A percentile compares a stretch with the other conserved stretches of the same genome.
Conservation (phyloP, 2,797 vertebrate genomes). For the Buphagus erythrorhynchus region DNA sequence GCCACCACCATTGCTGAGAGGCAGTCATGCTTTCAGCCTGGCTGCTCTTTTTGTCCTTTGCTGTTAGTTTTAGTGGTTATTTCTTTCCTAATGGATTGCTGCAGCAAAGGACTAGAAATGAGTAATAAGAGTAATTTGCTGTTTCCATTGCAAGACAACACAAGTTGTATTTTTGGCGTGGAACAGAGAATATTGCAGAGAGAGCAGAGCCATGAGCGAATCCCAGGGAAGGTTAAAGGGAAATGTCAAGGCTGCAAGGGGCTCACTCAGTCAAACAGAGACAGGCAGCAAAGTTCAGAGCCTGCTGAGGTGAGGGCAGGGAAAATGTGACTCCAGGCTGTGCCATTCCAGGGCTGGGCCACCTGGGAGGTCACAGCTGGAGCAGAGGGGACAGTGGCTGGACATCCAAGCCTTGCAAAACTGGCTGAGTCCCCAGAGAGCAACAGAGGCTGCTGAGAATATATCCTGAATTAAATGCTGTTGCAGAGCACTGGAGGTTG, state of each 20-base stretch:
- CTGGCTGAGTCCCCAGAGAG: background rate
- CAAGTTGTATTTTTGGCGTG: background rate
- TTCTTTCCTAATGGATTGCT: slow-evolving; percentile 26
- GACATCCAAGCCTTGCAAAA: too few relatives aligned
- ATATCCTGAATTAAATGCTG: background rate
- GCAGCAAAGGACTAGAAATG: slow-evolving; percentile 26
- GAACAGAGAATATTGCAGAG: background rate
- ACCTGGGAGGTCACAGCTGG: background rate
- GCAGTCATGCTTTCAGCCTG: background rate
- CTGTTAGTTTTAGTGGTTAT: background rate
- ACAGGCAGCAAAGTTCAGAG: background rate
- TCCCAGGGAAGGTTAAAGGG: slow-evolving; percentile 24
- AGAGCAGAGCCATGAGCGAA: background rate
- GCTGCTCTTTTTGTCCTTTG: background rate
- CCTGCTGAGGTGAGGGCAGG: background rate
- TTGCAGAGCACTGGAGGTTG: background rate
- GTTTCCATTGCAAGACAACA: slow-evolving; percentile 12
- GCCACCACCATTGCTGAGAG: background rate
- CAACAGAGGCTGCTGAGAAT: rapidly evolving
- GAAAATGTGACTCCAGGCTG: background rate
- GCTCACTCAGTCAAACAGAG: background rate
- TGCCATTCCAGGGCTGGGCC: background rate
- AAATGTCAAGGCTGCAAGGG: background rate
- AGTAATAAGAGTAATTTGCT: slow-evolving; percentile 55
- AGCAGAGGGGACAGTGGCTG: background rate